These are phyloP conservation scores for Ciconia maguari DNA, from an alignment of 2,113 vertebrate species.

Conservation along the genomic window DNA sequence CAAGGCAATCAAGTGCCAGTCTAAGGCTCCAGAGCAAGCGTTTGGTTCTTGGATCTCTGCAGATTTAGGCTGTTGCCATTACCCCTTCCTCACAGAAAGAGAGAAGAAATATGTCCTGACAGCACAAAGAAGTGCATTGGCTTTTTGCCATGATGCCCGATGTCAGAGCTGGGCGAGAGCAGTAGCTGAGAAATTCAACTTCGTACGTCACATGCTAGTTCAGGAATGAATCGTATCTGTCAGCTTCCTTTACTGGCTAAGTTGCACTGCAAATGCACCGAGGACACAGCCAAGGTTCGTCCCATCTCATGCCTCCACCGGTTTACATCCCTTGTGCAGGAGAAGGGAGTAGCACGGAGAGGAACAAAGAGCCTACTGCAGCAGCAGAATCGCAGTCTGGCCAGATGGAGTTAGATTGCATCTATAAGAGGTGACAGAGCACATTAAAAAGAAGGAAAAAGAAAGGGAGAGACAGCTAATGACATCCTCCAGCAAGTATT, in stretches of 20 bases:
- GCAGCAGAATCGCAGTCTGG: neutral
- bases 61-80: neutral
- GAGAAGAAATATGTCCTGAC: neutral
- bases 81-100: neutral
- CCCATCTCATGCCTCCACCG: neutral
- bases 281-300: neutral
- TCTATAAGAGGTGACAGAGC: neutral
- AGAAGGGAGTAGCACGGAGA: neutral
- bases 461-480: neutral
- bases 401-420: neutral
- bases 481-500: constrained; percentile 7
- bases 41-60: neutral
- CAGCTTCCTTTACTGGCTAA: neutral
- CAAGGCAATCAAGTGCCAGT: neutral
- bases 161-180: neutral
- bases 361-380: neutral
- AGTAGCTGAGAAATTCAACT: neutral
- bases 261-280: neutral
- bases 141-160: neutral
- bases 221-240: neutral
- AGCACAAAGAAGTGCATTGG: neutral
- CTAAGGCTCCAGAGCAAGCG: neutral
- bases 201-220: neutral
- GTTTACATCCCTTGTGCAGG: neutral
- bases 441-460: neutral